Conservation (phyloP, 2,888 invertebrate species). For the Mongoloraphidia duomilia region DNA sequence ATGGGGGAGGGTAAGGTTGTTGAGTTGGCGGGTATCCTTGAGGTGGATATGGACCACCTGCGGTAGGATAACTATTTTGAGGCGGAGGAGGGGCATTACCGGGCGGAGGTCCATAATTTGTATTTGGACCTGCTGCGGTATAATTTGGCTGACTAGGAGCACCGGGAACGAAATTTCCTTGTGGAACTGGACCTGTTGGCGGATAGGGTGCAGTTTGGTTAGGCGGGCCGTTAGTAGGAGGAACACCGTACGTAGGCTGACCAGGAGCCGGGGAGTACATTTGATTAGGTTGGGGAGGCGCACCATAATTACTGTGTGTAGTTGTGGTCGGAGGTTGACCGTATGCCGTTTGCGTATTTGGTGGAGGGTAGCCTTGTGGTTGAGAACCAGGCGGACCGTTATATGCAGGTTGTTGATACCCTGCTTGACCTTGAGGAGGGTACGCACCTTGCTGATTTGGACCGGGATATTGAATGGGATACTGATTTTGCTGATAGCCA, state of each 20-base stretch:
- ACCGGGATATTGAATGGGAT: conserved; percentile 43
- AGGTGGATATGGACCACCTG: conserved; percentile 22
- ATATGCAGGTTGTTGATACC: conserved; percentile 48
- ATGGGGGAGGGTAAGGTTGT: conserved; percentile 39
- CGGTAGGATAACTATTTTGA: conserved; percentile 33
- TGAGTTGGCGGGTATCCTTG: conserved; percentile 38
- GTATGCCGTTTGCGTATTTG: conserved; percentile 40
- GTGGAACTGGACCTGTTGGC: conserved; percentile 22
- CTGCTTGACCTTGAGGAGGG: conserved; percentile 48
- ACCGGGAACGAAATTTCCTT: conserved; percentile 3
- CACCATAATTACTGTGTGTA: conserved; percentile 20
- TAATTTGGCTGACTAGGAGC: conserved; percentile 4
- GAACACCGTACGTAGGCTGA: conserved; percentile 33
- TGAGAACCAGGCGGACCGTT: conserved; percentile 48
- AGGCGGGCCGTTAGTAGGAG: conserved; percentile 23
- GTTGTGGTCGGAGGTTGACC: conserved; percentile 45
- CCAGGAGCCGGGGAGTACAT: conserved; percentile 34
- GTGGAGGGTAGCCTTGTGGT: conserved; percentile 51
- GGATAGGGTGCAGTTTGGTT: conserved; percentile 26
- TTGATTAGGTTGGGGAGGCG: conserved; percentile 34
- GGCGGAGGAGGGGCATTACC: conserved; percentile 20
- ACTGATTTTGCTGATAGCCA: conserved; percentile 52
- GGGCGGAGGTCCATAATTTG: conserved; percentile 19
- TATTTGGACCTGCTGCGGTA: conserved; percentile 22
- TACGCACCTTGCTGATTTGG: conserved; percentile 37